Base-by-base conservation (phyloP, 2,888 invertebrate species). In the Dexiosoma caninum region DNA sequence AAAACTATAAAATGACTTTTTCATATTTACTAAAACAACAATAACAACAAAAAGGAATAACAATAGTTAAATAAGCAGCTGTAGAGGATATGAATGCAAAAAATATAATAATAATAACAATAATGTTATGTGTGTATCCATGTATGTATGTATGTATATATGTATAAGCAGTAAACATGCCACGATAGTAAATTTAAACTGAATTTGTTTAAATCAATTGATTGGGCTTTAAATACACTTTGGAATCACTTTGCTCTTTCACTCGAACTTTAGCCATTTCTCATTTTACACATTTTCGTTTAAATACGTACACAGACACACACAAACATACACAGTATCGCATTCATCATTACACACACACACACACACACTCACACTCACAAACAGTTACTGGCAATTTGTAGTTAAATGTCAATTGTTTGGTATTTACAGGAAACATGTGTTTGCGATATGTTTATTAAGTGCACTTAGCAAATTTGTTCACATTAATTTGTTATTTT, bases 361-460 rank as follows among this genome's bases (percentile, higher is more conserved):
- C 32, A 44, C 57, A 49, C 0, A 30, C 0, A 14, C 16, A 1
- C n/a, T 30, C 1, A 9, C 3, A 40, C 6, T 8, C 6, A 10
- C 32, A n/a, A n/a, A n/a, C n/a, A n/a, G n/a, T 19, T 46, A 49
- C 10, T 7, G 27, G 32, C 66, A 57, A 27, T 53, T 35, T 16
- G 37, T 35, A 44, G 21, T 32, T 53, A 66, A 46, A 55, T 74
- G 42, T 64, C 69, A 67, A 60, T 55, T 66, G 53, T 9, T 51
- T 21, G 55, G 2, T 74, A 69, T 69, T 62, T 49, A 21, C 42
- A 35, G 69, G 57, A 57, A 69, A 74, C 79, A 79, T 74, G 69
- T 72, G 67, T 49, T 72, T 72, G 72, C 46, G 67, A 67, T 69
- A 67, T 69, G 46, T 78, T 74, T 67, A 74, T 78, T 72, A 72